Conservation (phyloP, 2,888 invertebrate genomes). For the Drosophila mettleri region DNA sequence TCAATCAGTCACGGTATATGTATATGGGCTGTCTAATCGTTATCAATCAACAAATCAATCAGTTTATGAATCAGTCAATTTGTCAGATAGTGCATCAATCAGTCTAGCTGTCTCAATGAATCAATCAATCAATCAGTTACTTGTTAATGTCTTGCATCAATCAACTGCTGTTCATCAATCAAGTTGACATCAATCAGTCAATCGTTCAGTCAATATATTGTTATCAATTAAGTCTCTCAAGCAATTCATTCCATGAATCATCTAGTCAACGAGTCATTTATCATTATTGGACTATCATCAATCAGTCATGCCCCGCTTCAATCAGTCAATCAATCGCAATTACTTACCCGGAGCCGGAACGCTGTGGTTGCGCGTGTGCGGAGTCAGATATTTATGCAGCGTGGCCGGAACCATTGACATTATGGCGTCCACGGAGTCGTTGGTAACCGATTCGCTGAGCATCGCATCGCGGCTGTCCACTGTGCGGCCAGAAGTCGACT, state of each 20-base stretch:
- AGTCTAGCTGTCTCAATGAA: not conserved
- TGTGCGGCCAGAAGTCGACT: constrained; percentile 28
- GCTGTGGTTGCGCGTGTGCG: constrained; percentile 88
- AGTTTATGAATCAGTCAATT: no score
- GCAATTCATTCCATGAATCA: no score
- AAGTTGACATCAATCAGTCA: not conserved
- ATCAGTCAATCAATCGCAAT: not conserved
- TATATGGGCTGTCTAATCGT: not conserved
- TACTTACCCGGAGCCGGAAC: constrained; percentile 55
- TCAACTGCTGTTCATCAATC: no score
- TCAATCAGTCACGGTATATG: no score
- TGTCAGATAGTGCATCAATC: no score
- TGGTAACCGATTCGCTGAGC: constrained; percentile 85
- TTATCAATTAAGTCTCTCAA: no score
- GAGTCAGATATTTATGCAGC: constrained; percentile 91
- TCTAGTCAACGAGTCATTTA: no score
- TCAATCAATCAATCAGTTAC: not conserved
- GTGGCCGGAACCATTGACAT: constrained; percentile 92
- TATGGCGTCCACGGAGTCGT: constrained; percentile 92
- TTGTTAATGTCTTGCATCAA: not conserved
- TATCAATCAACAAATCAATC: not conserved
- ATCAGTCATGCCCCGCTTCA: not conserved
- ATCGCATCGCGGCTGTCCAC: constrained; percentile 85
- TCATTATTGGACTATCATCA: no score
- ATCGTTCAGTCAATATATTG: not conserved